These are phyloP conservation scores for Neuroterus valhalla DNA, from an alignment of 1,140 invertebrate species.

Conservation along the genomic window DNA sequence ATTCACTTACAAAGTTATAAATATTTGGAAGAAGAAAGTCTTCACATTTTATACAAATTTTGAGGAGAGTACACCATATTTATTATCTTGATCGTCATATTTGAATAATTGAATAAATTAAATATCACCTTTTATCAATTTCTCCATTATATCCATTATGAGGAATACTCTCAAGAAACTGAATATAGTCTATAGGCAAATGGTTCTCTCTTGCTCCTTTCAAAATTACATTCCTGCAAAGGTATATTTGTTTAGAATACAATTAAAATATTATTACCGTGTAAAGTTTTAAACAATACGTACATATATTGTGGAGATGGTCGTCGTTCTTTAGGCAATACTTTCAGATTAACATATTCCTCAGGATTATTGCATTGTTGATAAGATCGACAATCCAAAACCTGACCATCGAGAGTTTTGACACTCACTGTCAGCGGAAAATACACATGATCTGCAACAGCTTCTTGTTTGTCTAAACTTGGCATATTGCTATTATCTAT, in stretches of 20 bases:
- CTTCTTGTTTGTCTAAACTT: slow-evolving; percentile 85
- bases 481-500: slow-evolving; percentile 79
- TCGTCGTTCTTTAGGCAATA: slow-evolving; percentile 76
- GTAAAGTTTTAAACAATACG: slow-evolving; percentile 35
- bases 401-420: slow-evolving; percentile 72
- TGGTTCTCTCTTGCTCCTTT: slow-evolving; percentile 82
- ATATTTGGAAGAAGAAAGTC: background rate
- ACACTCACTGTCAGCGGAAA: slow-evolving; percentile 79
- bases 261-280: background rate
- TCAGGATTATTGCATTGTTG: slow-evolving; percentile 76
- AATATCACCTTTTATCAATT: slow-evolving; percentile 58
- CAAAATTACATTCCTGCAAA: slow-evolving; percentile 73
- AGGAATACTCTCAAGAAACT: slow-evolving; percentile 78
- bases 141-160: slow-evolving; percentile 81
- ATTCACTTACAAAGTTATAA: slow-evolving; percentile 35
- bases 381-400: slow-evolving; percentile 80
- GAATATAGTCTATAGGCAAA: slow-evolving; percentile 82
- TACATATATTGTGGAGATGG: slow-evolving; percentile 84
- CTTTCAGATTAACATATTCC: slow-evolving; percentile 62
- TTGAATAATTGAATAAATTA: slow-evolving; percentile 30
- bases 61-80: background rate
- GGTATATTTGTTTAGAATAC: slow-evolving; percentile 30
- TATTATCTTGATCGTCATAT: background rate
- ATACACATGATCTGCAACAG: slow-evolving; percentile 82
- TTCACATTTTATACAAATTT: background rate